phyloP scores from a whole-genome alignment of 1,140 invertebrate species.

The Platorchestia sp. region DNA sequence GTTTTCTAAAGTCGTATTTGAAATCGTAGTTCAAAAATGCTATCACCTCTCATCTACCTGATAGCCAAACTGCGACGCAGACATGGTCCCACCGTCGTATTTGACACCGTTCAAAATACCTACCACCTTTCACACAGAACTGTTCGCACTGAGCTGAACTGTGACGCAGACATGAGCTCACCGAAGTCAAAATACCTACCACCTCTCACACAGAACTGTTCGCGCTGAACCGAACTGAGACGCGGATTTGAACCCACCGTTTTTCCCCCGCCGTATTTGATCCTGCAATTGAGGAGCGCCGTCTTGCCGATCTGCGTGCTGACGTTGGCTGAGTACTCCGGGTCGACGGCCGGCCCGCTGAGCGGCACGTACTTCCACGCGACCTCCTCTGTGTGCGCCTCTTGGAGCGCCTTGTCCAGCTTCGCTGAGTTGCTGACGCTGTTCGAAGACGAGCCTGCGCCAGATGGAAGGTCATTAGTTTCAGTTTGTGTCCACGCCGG shows the following conservation, averaged over 20 bases:
- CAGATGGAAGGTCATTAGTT: neutral
- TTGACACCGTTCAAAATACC: too few species aligned
- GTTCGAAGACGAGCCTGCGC: neutral
- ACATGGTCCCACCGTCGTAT: too few species aligned
- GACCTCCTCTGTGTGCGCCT: constrained; percentile 56
- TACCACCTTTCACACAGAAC: too few species aligned
- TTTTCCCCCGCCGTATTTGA: constrained; percentile 88
- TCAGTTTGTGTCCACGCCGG: neutral
- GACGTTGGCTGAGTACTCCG: constrained; percentile 84
- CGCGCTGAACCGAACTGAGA: too few species aligned
- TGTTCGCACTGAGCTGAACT: neutral
- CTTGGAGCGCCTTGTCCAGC: constrained; percentile 58
- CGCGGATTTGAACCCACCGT: constrained; percentile 78
- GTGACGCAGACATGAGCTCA: too few species aligned
- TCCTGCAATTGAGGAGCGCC: constrained; percentile 84
- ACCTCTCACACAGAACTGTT: too few species aligned
- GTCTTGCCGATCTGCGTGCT: constrained; percentile 87
- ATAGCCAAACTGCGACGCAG: too few species aligned
- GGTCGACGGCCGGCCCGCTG: constrained; percentile 86
- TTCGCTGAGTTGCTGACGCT: constrained; percentile 12
- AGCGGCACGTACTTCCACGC: constrained; percentile 68
- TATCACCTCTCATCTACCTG: too few species aligned
- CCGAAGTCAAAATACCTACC: too few species aligned
- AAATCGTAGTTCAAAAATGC: too few species aligned
- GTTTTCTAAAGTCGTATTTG: too few species aligned